These are phyloP conservation scores for Ameiurus melas DNA, from an alignment of 2,113 vertebrate genomes.

Conservation along the genomic window DNA sequence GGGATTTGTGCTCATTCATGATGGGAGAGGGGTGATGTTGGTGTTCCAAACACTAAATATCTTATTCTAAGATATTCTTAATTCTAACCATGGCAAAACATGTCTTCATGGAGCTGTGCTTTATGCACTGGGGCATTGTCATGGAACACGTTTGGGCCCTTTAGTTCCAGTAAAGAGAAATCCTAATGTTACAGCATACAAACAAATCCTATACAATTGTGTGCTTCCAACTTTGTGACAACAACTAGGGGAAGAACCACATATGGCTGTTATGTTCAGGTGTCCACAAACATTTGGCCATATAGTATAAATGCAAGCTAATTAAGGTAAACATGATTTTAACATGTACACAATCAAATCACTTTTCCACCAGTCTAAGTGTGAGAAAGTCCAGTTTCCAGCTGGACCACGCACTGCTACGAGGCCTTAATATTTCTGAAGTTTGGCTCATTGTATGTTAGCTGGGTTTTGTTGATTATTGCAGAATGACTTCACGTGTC, in stretches of 20 bases:
- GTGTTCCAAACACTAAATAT: no score
- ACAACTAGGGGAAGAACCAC: not conserved
- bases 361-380: constrained; percentile 4
- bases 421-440: constrained; percentile 42
- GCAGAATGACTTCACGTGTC: constrained; percentile 91
- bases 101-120: not conserved
- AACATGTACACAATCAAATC: not conserved
- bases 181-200: not conserved
- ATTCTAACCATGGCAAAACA: not conserved
- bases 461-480: constrained; percentile 63
- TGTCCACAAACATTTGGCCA: not conserved
- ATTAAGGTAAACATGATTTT: constrained; percentile 9
- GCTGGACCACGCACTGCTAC: constrained; percentile 34
- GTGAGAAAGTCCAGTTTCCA: constrained; percentile 14
- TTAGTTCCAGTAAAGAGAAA: not conserved
- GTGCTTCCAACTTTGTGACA: not conserved
- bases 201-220: not conserved
- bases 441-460: constrained; percentile 52
- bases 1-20: no score
- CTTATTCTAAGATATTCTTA: no score
- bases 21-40: no score
- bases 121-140: not conserved
- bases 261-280: not conserved
- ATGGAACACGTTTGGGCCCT: not conserved
- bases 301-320: not conserved